Conservation (phyloP, 2,888 invertebrate genomes). For the Apeira syringaria region DNA sequence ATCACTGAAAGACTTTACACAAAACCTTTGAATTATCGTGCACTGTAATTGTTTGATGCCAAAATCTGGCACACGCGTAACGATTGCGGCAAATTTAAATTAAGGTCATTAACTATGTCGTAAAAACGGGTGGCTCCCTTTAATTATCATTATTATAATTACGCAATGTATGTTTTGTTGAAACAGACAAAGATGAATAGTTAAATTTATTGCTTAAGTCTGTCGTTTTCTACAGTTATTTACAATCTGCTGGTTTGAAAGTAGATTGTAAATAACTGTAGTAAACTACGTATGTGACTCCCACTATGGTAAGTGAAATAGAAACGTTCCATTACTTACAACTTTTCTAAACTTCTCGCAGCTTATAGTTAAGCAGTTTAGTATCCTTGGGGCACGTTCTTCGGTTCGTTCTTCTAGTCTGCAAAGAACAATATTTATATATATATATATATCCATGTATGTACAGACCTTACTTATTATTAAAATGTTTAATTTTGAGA, state of each 20-base stretch:
- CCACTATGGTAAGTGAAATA: no score
- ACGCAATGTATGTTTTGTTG: no score
- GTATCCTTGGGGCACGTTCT: constrained; percentile 11
- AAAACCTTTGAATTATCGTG: constrained; percentile 29
- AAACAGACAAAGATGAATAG: no score
- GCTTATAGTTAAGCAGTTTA: constrained; percentile 13
- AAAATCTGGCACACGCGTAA: constrained; percentile 30
- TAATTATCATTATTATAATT: constrained; percentile 23
- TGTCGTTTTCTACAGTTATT: no score
- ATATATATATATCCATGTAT: no score
- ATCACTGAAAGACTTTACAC: constrained; percentile 13
- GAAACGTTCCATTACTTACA: constrained; percentile 4
- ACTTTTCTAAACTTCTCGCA: constrained; percentile 6
- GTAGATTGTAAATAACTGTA: no score
- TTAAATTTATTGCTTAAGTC: no score
- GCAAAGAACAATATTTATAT: constrained; percentile 9
- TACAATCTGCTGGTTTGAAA: no score
- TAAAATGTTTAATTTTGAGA: no score
- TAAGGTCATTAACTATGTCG: constrained; percentile 31
- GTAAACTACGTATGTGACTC: no score
- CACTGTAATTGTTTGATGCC: constrained; percentile 32
- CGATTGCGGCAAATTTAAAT: constrained; percentile 31
- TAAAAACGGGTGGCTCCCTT: constrained; percentile 26
- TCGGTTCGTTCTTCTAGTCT: no score
- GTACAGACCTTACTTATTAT: no score